These are phyloP conservation scores for Florisuga fusca DNA, from an alignment of 2,797 vertebrate species.

Conservation along the genomic window DNA sequence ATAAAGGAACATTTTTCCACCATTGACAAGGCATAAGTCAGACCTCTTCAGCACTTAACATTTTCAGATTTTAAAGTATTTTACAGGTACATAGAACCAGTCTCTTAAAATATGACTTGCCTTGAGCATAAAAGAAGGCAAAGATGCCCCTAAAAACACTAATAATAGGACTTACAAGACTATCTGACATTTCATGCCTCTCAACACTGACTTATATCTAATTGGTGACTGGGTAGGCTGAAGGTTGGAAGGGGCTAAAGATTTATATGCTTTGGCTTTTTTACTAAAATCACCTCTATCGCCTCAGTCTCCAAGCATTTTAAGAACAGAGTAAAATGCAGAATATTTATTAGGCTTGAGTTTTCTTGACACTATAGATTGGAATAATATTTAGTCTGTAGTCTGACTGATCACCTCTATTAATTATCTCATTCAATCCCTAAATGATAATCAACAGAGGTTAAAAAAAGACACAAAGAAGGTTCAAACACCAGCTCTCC, in stretches of 20 bases:
- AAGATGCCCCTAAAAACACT: background rate
- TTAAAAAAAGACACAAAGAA: background rate
- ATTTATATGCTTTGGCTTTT: background rate
- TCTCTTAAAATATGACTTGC: background rate
- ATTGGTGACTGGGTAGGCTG: background rate
- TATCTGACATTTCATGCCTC: background rate
- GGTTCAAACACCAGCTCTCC: background rate
- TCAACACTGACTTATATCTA: background rate
- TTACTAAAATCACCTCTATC: background rate
- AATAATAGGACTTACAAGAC: background rate
- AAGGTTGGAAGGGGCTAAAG: background rate
- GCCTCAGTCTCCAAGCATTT: background rate
- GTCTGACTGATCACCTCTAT: background rate
- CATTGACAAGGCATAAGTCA: background rate
- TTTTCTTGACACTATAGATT: background rate
- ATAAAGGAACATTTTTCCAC: background rate
- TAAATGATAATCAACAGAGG: background rate
- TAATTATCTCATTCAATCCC: background rate
- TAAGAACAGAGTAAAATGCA: background rate
- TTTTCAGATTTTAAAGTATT: background rate
- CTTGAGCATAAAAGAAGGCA: background rate
- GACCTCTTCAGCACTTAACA: background rate
- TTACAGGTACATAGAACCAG: background rate
- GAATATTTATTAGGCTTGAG: background rate
- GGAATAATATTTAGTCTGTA: background rate